phyloP scores from a whole-genome alignment of 2,888 invertebrate genomes.

The Campoletis raptor region DNA sequence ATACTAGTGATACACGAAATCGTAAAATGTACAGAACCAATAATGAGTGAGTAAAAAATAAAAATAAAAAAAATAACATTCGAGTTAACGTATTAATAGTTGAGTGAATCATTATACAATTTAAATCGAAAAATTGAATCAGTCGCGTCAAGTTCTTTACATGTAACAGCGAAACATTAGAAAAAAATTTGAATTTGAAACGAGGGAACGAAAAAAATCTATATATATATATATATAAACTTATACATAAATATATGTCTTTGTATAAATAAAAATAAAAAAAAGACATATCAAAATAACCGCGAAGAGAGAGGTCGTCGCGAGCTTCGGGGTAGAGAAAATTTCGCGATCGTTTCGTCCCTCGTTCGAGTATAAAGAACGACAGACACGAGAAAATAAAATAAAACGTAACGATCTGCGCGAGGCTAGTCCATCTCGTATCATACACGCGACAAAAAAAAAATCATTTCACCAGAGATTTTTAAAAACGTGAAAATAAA shows the following conservation, averaged over 20 bases:
- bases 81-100: constrained; percentile 49
- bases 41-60: constrained; percentile 31
- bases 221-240: constrained; percentile 34
- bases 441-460: constrained; percentile 40
- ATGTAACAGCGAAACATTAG: constrained; percentile 12
- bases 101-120: constrained; percentile 36
- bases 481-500: constrained; percentile 43
- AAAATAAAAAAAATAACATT: neutral
- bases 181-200: constrained; percentile 1
- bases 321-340: constrained; percentile 65
- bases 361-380: constrained; percentile 30
- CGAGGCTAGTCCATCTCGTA: constrained; percentile 59
- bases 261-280: constrained; percentile 66
- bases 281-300: constrained; percentile 85
- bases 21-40: constrained; percentile 61
- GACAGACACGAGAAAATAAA: constrained; percentile 51
- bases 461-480: constrained; percentile 55
- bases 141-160: constrained; percentile 14
- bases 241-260: constrained; percentile 53
- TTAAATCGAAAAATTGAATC: constrained; percentile 10
- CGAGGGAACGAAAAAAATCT: constrained; percentile 6
- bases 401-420: constrained; percentile 41
- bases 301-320: constrained; percentile 40
- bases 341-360: constrained; percentile 62
- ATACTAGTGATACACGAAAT: constrained; percentile 45